Conservation (phyloP, 2,797 vertebrate species). For the Enteromius paludinosus region DNA sequence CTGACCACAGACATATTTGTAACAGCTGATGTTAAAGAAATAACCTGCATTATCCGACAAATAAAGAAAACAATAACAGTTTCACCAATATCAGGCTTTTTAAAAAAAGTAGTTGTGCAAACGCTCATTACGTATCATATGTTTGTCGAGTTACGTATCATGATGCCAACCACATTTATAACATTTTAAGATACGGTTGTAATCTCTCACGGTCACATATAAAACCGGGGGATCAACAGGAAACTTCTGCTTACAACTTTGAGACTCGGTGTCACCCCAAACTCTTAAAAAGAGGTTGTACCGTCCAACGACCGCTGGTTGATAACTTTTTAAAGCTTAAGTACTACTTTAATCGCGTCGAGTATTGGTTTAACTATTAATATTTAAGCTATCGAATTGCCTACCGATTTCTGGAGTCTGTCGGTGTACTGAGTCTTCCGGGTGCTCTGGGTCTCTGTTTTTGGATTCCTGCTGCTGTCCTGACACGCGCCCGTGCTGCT, state of each 20-base stretch:
- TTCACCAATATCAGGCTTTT: not conserved
- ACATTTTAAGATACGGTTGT: not conserved
- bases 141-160: not conserved
- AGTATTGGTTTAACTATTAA: not conserved
- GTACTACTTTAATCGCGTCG: not conserved
- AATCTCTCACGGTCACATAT: not conserved
- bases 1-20: not conserved
- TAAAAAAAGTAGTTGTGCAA: not conserved
- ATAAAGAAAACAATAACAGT: not conserved
- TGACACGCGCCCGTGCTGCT: not conserved
- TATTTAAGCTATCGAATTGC: not conserved
- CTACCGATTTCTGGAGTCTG: conserved; percentile 1
- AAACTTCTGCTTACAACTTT: conserved; percentile 34
- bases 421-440: conserved; percentile 20
- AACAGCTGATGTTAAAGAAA: not conserved
- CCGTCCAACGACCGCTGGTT: not conserved
- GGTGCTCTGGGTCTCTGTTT: conserved; percentile 16
- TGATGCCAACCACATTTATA: not conserved
- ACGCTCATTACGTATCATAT: not conserved
- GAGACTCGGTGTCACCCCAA: not conserved
- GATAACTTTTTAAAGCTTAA: not conserved
- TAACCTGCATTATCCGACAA: not conserved
- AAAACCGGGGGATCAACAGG: not conserved
- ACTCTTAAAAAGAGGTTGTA: not conserved
- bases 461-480: conserved; percentile 9